These are phyloP conservation scores for Anoplolepis gracilipes DNA, from an alignment of 1,140 invertebrate genomes.

Conservation along the genomic window DNA sequence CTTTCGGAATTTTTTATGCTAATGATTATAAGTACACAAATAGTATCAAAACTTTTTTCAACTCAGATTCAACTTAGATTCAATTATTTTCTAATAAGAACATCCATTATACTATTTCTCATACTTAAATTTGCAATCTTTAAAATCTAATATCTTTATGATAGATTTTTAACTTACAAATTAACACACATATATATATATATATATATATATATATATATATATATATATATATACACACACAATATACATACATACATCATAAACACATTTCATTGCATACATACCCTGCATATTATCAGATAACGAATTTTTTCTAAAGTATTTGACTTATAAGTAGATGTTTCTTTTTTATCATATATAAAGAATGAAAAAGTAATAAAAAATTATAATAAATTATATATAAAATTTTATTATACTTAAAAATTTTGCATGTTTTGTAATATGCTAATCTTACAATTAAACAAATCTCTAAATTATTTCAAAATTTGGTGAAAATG, in stretches of 20 bases:
- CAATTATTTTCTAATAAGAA: no score
- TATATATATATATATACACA: background rate
- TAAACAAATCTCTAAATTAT: background rate
- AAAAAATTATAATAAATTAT: background rate
- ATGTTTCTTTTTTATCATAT: no score
- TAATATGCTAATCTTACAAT: background rate
- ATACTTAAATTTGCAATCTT: background rate
- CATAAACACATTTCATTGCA: background rate
- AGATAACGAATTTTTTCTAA: background rate
- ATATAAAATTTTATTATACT: background rate
- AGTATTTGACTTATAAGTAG: no score
- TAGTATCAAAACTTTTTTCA: no score
- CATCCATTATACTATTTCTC: background rate
- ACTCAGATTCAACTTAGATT: no score
- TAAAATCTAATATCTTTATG: conserved; percentile 5
- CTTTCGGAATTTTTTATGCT: no score
- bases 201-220: no score
- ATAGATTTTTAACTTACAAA: background rate
- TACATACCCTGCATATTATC: background rate
- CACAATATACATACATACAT: background rate
- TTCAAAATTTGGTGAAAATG: background rate
- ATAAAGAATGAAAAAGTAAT: no score
- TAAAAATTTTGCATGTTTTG: background rate
- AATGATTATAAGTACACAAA: no score
- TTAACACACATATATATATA: background rate